phyloP scores from a whole-genome alignment of 2,113 vertebrate species.

The Puffinus mauretanicus region DNA sequence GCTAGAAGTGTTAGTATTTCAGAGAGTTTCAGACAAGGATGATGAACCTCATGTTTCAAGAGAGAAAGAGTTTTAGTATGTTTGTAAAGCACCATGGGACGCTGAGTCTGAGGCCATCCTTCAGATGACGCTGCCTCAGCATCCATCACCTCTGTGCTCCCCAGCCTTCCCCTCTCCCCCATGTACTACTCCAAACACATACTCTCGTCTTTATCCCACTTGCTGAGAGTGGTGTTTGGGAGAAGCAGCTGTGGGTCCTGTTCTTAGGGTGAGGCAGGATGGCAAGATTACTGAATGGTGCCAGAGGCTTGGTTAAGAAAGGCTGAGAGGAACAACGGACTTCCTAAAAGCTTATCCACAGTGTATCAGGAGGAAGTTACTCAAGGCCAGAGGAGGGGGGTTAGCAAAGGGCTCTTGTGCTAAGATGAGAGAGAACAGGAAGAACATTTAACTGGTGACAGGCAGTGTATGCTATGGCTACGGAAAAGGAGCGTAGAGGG shows the following conservation, averaged over 20 bases:
- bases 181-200: background rate
- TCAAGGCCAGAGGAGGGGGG: background rate
- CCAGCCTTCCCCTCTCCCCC: background rate
- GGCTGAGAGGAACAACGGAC: background rate
- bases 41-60: background rate
- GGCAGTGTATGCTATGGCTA: background rate
- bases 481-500: background rate
- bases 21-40: background rate
- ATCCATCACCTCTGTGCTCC: background rate
- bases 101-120: background rate
- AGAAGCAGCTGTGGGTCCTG: background rate
- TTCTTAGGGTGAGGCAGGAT: background rate
- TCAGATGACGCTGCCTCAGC: background rate
- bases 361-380: background rate
- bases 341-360: background rate
- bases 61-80: background rate
- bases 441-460: background rate
- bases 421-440: background rate
- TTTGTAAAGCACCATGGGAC: background rate
- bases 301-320: background rate
- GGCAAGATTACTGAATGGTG: background rate
- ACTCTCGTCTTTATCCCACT: background rate
- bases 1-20: background rate
- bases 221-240: background rate
- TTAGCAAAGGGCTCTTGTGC: background rate